These are phyloP conservation scores for Amphipoea oculea DNA, from an alignment of 2,888 invertebrate species.

Conservation along the genomic window DNA sequence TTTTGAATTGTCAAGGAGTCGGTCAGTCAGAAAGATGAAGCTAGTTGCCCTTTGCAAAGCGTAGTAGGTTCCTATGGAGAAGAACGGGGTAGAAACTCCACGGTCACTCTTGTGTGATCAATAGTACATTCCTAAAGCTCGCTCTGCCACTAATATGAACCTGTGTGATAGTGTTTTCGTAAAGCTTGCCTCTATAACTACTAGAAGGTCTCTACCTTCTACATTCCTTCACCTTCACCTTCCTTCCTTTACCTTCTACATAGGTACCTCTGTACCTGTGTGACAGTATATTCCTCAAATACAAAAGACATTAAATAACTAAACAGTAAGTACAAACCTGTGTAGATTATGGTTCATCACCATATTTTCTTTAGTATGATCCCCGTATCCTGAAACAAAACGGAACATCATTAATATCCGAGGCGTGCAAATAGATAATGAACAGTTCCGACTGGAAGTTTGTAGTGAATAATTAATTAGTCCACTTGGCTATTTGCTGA, in stretches of 20 bases:
- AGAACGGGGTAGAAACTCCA: background rate
- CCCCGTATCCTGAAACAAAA: slow-evolving; percentile 86
- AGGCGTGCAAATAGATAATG: slow-evolving; percentile 12
- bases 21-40: background rate
- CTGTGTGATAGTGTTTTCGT: background rate
- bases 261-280: too few relatives aligned
- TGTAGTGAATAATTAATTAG: slow-evolving; percentile 31
- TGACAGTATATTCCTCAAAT: background rate
- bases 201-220: too few relatives aligned
- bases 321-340: slow-evolving; percentile 76
- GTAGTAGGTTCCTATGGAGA: background rate
- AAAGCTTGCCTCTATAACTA: background rate
- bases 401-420: slow-evolving; percentile 24
- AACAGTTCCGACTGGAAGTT: slow-evolving; percentile 9
- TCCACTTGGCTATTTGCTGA: slow-evolving; percentile 10
- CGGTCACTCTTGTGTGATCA: background rate
- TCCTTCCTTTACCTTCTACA: too few relatives aligned
- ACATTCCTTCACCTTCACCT: too few relatives aligned
- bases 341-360: slow-evolving; percentile 88
- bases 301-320: background rate
- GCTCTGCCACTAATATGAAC: background rate
- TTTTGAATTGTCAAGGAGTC: background rate
- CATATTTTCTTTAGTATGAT: slow-evolving; percentile 88
- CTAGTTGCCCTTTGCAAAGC: background rate
- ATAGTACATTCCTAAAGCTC: background rate